phyloP scores from a whole-genome alignment of 92 coral and sea anemone genomes.

The Actinernus sp. region DNA sequence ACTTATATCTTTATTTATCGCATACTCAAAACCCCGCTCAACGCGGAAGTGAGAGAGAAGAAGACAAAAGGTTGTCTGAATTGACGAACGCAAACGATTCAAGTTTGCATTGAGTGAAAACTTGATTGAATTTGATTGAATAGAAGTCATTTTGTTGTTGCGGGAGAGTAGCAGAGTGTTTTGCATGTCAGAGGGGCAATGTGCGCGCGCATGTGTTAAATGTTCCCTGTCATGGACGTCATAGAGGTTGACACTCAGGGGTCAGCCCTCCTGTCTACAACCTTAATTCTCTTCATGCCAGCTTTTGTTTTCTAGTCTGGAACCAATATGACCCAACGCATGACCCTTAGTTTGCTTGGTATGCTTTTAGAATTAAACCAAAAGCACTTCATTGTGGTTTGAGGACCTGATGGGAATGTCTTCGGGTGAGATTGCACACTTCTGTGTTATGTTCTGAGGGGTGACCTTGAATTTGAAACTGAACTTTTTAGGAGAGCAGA shows the following conservation, averaged over 20 bases:
- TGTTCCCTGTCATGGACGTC: constrained; percentile 19
- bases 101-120: too few species aligned
- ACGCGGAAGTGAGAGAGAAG: too few species aligned
- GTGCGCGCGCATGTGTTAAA: background rate
- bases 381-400: background rate
- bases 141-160: background rate
- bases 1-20: too few species aligned
- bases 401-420: constrained; percentile 17
- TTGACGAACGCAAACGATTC: too few species aligned
- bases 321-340: constrained; percentile 21
- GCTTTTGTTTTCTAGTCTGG: constrained; percentile 49
- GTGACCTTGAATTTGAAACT: constrained; percentile 12
- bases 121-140: too few species aligned
- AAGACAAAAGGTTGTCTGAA: too few species aligned
- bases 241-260: constrained; percentile 14
- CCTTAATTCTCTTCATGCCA: constrained; percentile 45
- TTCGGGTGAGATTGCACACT: constrained; percentile 16
- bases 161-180: too few species aligned
- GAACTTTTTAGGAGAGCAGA: background rate
- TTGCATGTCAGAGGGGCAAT: background rate
- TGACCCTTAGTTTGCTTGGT: constrained; percentile 32
- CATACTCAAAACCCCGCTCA: too few species aligned
- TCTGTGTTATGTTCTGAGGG: background rate
- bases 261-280: constrained; percentile 33
- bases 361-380: constrained; percentile 12